Percentiles rank a stretch among this genome's conserved stretches.
phyloP scores from a whole-genome alignment of 2,888 invertebrate species.

The Melanostoma mellinum region DNA sequence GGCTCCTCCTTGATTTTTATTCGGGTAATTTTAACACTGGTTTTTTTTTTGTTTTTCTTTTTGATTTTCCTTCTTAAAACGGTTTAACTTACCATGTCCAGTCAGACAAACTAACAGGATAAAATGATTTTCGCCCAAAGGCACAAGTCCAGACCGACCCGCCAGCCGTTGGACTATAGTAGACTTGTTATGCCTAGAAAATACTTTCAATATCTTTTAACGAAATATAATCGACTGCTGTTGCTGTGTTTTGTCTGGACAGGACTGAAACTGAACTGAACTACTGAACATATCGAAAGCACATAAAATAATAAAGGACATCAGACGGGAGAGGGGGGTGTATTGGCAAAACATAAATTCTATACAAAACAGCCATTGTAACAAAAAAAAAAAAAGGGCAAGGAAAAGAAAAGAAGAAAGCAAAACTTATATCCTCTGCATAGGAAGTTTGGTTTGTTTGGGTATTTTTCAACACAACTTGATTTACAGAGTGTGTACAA shows the following conservation, averaged over 20 bases:
- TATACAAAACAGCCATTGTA: slow-evolving; percentile 16
- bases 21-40: slow-evolving; percentile 56
- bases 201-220: slow-evolving; percentile 35
- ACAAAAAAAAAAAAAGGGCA: background rate
- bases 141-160: slow-evolving; percentile 27
- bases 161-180: slow-evolving; percentile 1
- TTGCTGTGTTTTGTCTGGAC: slow-evolving; percentile 40
- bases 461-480: slow-evolving; percentile 53
- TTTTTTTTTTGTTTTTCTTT: slow-evolving; percentile 24
- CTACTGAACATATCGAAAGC: slow-evolving; percentile 26
- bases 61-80: slow-evolving; percentile 12
- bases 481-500: slow-evolving; percentile 50
- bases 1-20: slow-evolving; percentile 52
- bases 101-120: slow-evolving; percentile 55
- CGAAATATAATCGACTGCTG: slow-evolving; percentile 62
- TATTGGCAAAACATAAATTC: slow-evolving; percentile 64
- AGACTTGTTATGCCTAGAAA: slow-evolving; percentile 38
- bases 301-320: slow-evolving; percentile 48
- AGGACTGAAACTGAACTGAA: background rate
- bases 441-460: slow-evolving; percentile 57
- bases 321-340: background rate
- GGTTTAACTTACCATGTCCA: slow-evolving; percentile 38
- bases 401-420: slow-evolving; percentile 11
- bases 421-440: slow-evolving; percentile 41
- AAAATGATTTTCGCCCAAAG: slow-evolving; percentile 54